Conservation (phyloP, 2,888 invertebrate species). For the Microchrysa polita region DNA sequence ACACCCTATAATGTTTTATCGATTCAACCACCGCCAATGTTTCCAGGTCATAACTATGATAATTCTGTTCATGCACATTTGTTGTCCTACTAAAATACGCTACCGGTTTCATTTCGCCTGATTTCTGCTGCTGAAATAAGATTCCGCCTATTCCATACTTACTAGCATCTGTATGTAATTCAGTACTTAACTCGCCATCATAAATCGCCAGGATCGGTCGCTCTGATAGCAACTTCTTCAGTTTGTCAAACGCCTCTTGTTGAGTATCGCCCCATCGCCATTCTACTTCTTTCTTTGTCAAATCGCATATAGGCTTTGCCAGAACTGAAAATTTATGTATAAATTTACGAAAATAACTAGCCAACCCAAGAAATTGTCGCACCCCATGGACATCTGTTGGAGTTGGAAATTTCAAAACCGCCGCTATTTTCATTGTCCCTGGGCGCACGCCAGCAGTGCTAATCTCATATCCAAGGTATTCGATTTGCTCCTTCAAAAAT, state of each 20-base stretch:
- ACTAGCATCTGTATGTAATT: too few species aligned
- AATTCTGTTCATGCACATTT: too few species aligned
- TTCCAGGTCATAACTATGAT: too few species aligned
- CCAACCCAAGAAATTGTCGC: conserved; percentile 22
- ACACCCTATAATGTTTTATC: too few species aligned
- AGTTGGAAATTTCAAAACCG: not conserved
- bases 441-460: not conserved
- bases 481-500: conserved; percentile 45
- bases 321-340: not conserved
- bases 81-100: too few species aligned
- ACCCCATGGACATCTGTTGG: conserved; percentile 14
- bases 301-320: not conserved
- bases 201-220: conserved; percentile 11
- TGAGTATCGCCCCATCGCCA: not conserved
- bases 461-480: conserved; percentile 45
- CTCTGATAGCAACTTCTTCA: not conserved
- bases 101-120: too few species aligned
- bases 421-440: conserved; percentile 4
- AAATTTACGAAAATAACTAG: conserved; percentile 10
- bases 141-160: too few species aligned
- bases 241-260: conserved; percentile 4
- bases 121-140: too few species aligned
- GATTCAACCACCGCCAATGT: too few species aligned
- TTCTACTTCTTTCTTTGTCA: not conserved
- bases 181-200: too few species aligned